Evolutionary conservation across 2,113 vertebrate species (phyloP).

Genomic region (Tringa solitaria): DNA sequence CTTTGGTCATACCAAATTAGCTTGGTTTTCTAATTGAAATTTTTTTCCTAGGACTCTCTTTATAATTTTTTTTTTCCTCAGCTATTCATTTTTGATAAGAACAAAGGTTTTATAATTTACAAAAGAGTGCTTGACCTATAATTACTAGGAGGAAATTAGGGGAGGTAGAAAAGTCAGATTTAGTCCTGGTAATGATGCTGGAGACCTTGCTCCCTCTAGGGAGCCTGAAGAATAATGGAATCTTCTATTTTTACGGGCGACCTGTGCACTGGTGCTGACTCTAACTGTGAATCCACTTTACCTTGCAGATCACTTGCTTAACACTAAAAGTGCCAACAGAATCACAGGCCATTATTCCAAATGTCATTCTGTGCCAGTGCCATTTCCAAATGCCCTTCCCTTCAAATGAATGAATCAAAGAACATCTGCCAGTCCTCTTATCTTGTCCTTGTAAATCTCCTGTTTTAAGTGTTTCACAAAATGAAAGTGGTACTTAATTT

Average conservation of each 20-base stretch:
- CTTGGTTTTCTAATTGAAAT: slow-evolving; percentile 99
- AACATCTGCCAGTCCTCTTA: slow-evolving; percentile 80
- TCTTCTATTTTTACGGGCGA: slow-evolving; percentile 97
- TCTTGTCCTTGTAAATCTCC: slow-evolving; percentile 62
- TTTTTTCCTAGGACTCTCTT: slow-evolving; percentile 80
- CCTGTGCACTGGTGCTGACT: slow-evolving; percentile 89
- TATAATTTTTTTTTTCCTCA: slow-evolving; percentile 66
- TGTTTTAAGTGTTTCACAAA: slow-evolving; percentile 42
- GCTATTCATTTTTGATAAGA: slow-evolving; percentile 91
- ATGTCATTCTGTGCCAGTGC: slow-evolving; percentile 81
- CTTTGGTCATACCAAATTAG: slow-evolving; percentile 99
- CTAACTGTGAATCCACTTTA: slow-evolving; percentile 85
- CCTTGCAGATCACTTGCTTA: slow-evolving; percentile 89
- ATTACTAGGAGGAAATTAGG: slow-evolving; percentile 93
- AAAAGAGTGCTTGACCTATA: slow-evolving; percentile 99
- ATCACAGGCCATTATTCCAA: slow-evolving; percentile 88
- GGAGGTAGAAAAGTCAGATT: slow-evolving; percentile 91
- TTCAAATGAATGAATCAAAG: slow-evolving; percentile 67
- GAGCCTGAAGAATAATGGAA: slow-evolving; percentile 98
- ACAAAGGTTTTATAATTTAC: slow-evolving; percentile 99
- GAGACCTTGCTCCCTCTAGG: slow-evolving; percentile 94
- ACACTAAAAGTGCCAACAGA: slow-evolving; percentile 84
- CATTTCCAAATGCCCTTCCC: slow-evolving; percentile 78
- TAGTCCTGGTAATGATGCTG: slow-evolving; percentile 98
- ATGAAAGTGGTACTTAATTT: slow-evolving; percentile 55